phyloP scores from a whole-genome alignment of 2,888 invertebrate species.

The Diarsia dahlii region DNA sequence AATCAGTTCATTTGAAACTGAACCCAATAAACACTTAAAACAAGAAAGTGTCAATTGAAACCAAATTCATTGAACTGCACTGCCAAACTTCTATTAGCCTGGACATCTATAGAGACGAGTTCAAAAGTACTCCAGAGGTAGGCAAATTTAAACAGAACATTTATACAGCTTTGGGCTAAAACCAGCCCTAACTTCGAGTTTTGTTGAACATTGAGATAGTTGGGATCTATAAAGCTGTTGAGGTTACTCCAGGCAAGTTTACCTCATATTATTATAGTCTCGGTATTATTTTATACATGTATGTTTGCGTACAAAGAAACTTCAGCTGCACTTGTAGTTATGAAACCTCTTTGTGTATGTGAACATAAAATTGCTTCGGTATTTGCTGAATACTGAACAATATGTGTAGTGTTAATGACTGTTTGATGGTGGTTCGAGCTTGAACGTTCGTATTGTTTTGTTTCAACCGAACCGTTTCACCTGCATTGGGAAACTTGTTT shows the following conservation, averaged over 20 bases:
- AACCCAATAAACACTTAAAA: constrained; percentile 39
- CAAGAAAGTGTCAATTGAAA: constrained; percentile 52
- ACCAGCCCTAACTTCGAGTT: constrained; percentile 41
- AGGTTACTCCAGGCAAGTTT: constrained; percentile 23
- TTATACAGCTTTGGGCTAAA: constrained; percentile 44
- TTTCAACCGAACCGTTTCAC: constrained; percentile 45
- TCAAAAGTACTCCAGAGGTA: constrained; percentile 43
- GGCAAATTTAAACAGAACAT: constrained; percentile 49
- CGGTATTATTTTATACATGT: constrained; percentile 37
- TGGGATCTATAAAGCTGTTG: constrained; percentile 29
- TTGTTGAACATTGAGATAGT: constrained; percentile 53
- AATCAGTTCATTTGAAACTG: constrained; percentile 45
- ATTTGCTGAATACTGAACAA: constrained; percentile 68
- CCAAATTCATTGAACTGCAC: constrained; percentile 49
- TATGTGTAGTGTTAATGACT: constrained; percentile 70
- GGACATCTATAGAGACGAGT: constrained; percentile 35
- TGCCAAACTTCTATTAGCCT: constrained; percentile 45
- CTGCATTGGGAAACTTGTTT: constrained; percentile 53
- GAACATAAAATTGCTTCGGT: constrained; percentile 67
- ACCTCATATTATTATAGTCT: constrained; percentile 49
- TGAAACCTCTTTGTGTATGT: constrained; percentile 57
- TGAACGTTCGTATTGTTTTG: constrained; percentile 65
- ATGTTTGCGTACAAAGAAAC: constrained; percentile 52
- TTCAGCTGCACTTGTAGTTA: constrained; percentile 54
- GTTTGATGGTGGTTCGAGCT: constrained; percentile 68